phyloP scores from a whole-genome alignment of 2,888 invertebrate species.

The Itoplectis maculator region DNA sequence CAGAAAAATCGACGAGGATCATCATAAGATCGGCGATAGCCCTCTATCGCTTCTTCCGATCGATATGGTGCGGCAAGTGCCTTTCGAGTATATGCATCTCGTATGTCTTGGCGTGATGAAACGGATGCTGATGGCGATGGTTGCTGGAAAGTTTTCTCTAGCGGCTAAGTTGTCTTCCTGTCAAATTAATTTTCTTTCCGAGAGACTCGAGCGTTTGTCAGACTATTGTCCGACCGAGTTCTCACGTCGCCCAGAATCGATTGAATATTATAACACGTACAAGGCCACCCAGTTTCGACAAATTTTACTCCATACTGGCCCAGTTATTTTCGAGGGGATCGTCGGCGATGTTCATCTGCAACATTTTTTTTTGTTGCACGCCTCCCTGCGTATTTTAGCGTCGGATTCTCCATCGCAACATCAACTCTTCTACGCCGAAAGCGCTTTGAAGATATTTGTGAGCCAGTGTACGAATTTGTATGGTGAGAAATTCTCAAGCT shows the following conservation, averaged over 20 bases:
- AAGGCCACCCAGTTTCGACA: conserved; percentile 73
- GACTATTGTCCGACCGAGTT: conserved; percentile 71
- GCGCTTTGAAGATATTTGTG: conserved; percentile 51
- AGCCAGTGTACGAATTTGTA: conserved; percentile 30
- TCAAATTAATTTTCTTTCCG: conserved; percentile 55
- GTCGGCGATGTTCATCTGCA: conserved; percentile 63
- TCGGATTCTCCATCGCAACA: conserved; percentile 35
- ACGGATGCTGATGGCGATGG: conserved; percentile 32
- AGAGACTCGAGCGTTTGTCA: conserved; percentile 54
- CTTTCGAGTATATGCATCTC: conserved; percentile 69
- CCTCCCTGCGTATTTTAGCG: conserved; percentile 68
- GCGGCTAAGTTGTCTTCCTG: conserved; percentile 42
- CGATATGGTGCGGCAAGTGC: conserved; percentile 62
- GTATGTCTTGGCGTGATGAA: conserved; percentile 25
- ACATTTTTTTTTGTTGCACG: conserved; percentile 70
- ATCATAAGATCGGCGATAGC: conserved; percentile 53
- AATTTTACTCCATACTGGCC: conserved; percentile 72
- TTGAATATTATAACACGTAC: conserved; percentile 65
- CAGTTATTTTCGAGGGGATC: conserved; percentile 67
- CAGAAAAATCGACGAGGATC: conserved; percentile 45
- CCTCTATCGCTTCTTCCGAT: conserved; percentile 59
- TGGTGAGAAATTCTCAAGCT: conserved; percentile 31
- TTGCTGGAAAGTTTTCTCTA: conserved; percentile 40
- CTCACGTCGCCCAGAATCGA: conserved; percentile 67
- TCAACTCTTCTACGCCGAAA: conserved; percentile 52